Conservation (phyloP, 2,797 vertebrate species). For the Orientallactaga sibirica region DNA sequence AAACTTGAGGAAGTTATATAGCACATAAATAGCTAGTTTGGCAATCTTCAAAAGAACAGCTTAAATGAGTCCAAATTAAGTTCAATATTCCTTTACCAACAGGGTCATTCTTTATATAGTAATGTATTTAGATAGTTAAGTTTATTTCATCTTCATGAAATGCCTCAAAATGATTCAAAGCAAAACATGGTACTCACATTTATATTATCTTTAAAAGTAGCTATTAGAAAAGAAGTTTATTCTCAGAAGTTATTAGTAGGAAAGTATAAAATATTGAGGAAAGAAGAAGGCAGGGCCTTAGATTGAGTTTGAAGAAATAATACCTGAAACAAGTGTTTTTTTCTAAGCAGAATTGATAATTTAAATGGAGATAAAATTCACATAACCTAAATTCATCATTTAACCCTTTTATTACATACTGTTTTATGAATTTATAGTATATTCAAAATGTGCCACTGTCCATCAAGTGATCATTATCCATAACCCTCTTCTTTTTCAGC, state of each 20-base stretch:
- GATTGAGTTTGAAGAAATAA: not conserved
- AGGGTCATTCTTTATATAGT: not conserved
- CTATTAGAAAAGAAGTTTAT: slow-evolving; percentile 23
- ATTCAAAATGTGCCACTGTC: not conserved
- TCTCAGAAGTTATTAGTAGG: not conserved
- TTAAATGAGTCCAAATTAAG: not conserved
- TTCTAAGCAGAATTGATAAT: not conserved
- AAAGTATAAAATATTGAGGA: not conserved
- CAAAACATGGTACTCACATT: not conserved
- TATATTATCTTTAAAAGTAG: not conserved
- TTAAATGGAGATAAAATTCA: not conserved
- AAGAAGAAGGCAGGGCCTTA: not conserved
- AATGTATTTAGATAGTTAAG: slow-evolving; percentile 11
- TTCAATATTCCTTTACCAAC: not conserved
- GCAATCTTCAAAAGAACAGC: not conserved
- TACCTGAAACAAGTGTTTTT: not conserved
- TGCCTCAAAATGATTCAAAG: slow-evolving; percentile 2
- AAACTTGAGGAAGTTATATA: not conserved
- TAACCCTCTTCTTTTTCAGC: too few relatives aligned
- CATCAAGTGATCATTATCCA: not conserved
- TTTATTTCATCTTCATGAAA: not conserved
- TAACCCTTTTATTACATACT: not conserved
- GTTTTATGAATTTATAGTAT: not conserved
- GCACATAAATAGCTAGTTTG: slow-evolving; percentile 1
- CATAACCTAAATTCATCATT: not conserved